Evolutionary conservation across 2,888 invertebrate genomes (phyloP).

Genomic region (Tyria jacobaeae): DNA sequence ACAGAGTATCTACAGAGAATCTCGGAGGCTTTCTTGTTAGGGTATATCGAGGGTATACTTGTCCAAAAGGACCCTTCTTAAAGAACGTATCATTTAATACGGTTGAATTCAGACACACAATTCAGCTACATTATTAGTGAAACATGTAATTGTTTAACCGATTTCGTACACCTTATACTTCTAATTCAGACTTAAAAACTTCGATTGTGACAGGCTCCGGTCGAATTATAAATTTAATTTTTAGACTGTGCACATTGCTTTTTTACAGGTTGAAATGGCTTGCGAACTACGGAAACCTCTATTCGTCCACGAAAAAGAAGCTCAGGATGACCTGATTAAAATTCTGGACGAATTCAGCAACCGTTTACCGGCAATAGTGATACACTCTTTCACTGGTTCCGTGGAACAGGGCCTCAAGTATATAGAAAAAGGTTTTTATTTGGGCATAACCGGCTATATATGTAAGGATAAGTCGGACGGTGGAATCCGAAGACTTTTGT

Average conservation of each 20-base stretch:
- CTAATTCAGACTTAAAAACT: too few species aligned
- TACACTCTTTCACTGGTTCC: conserved; percentile 97
- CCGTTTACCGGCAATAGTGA: conserved; percentile 92
- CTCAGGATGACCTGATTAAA: conserved; percentile 93
- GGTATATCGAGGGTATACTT: not conserved
- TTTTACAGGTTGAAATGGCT: conserved; percentile 92
- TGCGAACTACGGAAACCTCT: conserved; percentile 95
- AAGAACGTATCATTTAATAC: too few species aligned
- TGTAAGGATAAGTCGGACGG: conserved; percentile 97
- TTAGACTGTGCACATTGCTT: too few species aligned
- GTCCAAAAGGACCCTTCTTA: too few species aligned
- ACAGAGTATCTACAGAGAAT: too few species aligned
- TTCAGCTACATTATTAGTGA: too few species aligned
- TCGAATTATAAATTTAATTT: too few species aligned
- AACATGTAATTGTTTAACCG: too few species aligned
- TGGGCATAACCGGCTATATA: conserved; percentile 92
- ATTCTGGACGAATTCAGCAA: conserved; percentile 84
- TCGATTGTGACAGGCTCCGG: too few species aligned
- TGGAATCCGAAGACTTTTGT: conserved; percentile 93
- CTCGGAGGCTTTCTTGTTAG: too few species aligned
- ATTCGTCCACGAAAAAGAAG: conserved; percentile 96
- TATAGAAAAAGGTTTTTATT: conserved; percentile 93
- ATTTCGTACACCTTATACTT: too few species aligned
- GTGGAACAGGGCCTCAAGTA: conserved; percentile 93
- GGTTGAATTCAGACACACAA: too few species aligned